These are phyloP conservation scores for Linyphia triangularis DNA, from an alignment of 2,888 invertebrate genomes.

Conservation along the genomic window DNA sequence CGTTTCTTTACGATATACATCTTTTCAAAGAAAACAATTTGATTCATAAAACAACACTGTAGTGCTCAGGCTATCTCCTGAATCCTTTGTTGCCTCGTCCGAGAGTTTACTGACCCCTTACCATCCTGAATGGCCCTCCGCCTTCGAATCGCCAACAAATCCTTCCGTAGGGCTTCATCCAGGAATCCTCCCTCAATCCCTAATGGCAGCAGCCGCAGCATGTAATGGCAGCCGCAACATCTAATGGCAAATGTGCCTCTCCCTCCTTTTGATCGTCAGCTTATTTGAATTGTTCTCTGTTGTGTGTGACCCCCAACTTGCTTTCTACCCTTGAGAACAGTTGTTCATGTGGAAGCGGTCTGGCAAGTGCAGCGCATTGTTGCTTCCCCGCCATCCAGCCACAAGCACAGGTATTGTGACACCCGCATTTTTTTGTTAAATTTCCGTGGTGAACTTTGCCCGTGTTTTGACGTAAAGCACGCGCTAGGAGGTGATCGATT, in stretches of 20 bases:
- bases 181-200: conserved; percentile 55
- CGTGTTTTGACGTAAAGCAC: conserved; percentile 38
- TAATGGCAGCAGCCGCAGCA: conserved; percentile 25
- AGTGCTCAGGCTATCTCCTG: no score
- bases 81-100: no score
- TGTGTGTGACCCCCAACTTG: conserved; percentile 54
- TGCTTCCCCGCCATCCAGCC: conserved; percentile 7
- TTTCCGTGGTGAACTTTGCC: conserved; percentile 12
- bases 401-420: conserved; percentile 68
- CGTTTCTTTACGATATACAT: no score
- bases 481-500: conserved; percentile 18
- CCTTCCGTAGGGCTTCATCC: conserved; percentile 62
- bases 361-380: conserved; percentile 48
- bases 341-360: conserved; percentile 11
- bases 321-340: conserved; percentile 59
- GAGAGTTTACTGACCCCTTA: conserved; percentile 33
- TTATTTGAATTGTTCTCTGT: conserved; percentile 53
- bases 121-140: neutral
- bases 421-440: conserved; percentile 24
- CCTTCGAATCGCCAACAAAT: no score
- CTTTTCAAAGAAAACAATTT: no score
- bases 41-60: no score
- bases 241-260: neutral
- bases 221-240: conserved; percentile 33
- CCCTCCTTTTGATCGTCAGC: conserved; percentile 1